These are phyloP conservation scores for Linnaemya tessellans DNA, from an alignment of 2,888 invertebrate genomes.

Conservation along the genomic window DNA sequence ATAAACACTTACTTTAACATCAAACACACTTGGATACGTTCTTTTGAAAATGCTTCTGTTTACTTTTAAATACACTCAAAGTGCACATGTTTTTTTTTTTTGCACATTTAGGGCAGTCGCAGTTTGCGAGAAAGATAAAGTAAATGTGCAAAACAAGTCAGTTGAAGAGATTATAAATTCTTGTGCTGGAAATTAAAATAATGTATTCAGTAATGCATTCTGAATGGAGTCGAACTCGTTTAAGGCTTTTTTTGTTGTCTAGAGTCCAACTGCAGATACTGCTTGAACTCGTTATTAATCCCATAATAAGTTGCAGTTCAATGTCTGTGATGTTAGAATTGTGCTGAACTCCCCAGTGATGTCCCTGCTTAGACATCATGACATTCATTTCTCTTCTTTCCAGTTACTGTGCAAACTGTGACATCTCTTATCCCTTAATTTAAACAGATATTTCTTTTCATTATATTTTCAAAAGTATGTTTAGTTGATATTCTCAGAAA, in stretches of 20 bases:
- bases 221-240: no score
- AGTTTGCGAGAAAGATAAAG: not conserved
- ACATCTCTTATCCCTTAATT: not conserved
- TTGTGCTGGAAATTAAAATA: no score
- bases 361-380: no score
- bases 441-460: not conserved
- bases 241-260: no score
- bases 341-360: no score
- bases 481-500: not conserved
- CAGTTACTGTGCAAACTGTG: not conserved
- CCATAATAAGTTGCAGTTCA: no score
- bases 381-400: not conserved
- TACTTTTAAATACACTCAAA: not conserved
- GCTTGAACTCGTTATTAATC: no score
- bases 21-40: slow-evolving; percentile 7
- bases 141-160: not conserved
- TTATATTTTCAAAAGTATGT: not conserved
- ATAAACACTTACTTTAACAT: slow-evolving; percentile 61
- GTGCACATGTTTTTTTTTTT: not conserved
- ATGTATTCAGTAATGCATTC: no score
- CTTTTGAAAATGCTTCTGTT: slow-evolving; percentile 20
- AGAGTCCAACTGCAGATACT: no score
- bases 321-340: no score
- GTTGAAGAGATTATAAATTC: not conserved
- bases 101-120: not conserved